Evolutionary conservation across 2,888 invertebrate species (phyloP).

Genomic region (Endomychus coccineus): DNA sequence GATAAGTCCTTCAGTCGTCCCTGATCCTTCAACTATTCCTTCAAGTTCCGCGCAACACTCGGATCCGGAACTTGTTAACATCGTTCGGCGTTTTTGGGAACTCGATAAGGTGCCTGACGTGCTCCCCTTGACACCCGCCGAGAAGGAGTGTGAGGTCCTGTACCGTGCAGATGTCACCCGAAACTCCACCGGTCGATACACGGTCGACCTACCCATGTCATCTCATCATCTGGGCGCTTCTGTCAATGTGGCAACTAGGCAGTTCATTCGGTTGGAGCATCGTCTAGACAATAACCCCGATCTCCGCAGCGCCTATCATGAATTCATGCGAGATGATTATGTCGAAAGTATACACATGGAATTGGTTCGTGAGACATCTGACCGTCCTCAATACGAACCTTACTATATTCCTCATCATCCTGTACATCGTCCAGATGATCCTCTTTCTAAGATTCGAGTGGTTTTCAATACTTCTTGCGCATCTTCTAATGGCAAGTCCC

Average conservation of each 20-base stretch:
- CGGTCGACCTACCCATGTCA: too few relatives aligned
- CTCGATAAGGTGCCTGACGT: conserved; percentile 2
- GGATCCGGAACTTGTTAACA: conserved; percentile 3
- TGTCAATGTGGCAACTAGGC: too few relatives aligned
- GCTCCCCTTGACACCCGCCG: conserved; percentile 3
- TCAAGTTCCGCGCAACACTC: conserved; percentile 3
- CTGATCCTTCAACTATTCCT: too few relatives aligned
- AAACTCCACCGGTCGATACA: too few relatives aligned
- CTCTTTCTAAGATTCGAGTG: conserved; percentile 3
- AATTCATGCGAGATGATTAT: too few relatives aligned
- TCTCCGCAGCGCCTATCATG: too few relatives aligned
- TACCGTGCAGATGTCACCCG: too few relatives aligned
- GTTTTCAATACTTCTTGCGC: neutral
- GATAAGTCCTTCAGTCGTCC: too few relatives aligned
- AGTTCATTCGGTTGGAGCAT: too few relatives aligned
- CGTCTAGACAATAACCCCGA: too few relatives aligned
- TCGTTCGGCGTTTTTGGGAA: conserved; percentile 5
- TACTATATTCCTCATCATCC: conserved; percentile 6
- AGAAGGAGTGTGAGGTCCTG: neutral
- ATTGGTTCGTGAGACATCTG: neutral
- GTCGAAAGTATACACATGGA: too few relatives aligned
- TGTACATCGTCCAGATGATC: conserved; percentile 4
- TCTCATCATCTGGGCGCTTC: too few relatives aligned
- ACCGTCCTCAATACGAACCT: neutral
- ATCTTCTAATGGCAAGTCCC: conserved; percentile 3